These are phyloP conservation scores for Drosophila kuntzei DNA, from an alignment of 2,888 invertebrate species.

Conservation along the genomic window DNA sequence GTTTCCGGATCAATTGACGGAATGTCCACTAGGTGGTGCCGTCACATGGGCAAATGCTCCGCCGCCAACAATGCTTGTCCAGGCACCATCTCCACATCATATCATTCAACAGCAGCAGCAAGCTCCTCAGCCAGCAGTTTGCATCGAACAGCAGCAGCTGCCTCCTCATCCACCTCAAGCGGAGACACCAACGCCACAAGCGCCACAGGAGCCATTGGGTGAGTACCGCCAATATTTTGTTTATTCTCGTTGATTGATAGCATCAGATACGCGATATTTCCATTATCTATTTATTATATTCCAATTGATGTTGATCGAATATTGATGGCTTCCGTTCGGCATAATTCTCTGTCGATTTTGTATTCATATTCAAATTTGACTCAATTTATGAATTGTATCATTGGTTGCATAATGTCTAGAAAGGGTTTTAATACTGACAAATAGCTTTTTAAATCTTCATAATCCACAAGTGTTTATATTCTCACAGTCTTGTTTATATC, in stretches of 20 bases:
- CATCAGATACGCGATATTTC: slow-evolving; percentile 19
- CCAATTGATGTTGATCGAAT: slow-evolving; percentile 20
- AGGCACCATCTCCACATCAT: slow-evolving; percentile 63
- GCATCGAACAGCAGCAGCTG: slow-evolving; percentile 55
- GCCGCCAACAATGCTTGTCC: slow-evolving; percentile 54
- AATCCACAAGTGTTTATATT: slow-evolving; percentile 1
- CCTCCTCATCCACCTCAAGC: slow-evolving; percentile 42
- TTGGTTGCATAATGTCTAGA: slow-evolving; percentile 8
- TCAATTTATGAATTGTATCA: neutral
- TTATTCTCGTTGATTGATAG: slow-evolving; percentile 26
- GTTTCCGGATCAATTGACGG: slow-evolving; percentile 79
- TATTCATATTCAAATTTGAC: slow-evolving; percentile 11
- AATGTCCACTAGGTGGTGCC: slow-evolving; percentile 62
- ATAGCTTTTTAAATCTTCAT: neutral
- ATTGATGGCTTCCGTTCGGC: slow-evolving; percentile 5
- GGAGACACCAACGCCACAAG: slow-evolving; percentile 59
- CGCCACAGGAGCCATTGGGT: slow-evolving; percentile 61
- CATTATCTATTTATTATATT: slow-evolving; percentile 9
- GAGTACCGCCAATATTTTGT: slow-evolving; percentile 38
- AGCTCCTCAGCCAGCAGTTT: slow-evolving; percentile 42
- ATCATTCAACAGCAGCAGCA: slow-evolving; percentile 57
- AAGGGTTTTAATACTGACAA: neutral
- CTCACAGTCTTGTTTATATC: neutral
- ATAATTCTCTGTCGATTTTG: neutral
- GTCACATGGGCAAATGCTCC: slow-evolving; percentile 64